phyloP scores from a whole-genome alignment of 2,888 invertebrate genomes.

The Anthoptus insignis region DNA sequence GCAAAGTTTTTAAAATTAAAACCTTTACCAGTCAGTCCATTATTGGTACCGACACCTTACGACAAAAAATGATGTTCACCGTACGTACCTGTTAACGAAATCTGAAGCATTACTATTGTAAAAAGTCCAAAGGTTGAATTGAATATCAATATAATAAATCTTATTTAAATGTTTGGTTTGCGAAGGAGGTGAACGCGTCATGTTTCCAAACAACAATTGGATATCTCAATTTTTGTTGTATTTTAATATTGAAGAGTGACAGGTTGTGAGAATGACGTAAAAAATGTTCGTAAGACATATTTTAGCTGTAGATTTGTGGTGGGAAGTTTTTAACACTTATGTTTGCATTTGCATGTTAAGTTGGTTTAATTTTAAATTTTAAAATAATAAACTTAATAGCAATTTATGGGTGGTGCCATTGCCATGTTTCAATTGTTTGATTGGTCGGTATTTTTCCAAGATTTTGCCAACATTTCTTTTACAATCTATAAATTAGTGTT shows the following conservation, averaged over 20 bases:
- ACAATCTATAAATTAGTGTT: no score
- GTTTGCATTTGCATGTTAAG: no score
- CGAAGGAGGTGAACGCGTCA: conserved; percentile 69
- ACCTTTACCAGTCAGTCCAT: no score
- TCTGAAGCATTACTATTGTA: conserved; percentile 2
- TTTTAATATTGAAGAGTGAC: conserved; percentile 58
- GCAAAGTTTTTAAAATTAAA: no score
- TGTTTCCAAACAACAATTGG: conserved; percentile 80
- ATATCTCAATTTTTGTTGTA: conserved; percentile 72
- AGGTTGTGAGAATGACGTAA: conserved; percentile 44
- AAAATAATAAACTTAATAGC: no score
- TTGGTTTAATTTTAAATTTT: no score
- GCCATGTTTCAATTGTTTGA: no score
- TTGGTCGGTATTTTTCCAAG: no score
- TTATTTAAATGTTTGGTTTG: conserved; percentile 51
- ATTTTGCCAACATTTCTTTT: no score
- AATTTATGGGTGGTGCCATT: no score
- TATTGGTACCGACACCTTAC: background rate
- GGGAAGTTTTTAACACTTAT: background rate
- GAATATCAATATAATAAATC: conserved; percentile 70
- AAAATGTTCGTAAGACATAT: background rate
- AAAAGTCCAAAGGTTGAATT: conserved; percentile 55
- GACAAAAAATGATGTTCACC: conserved; percentile 54
- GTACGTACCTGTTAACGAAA: conserved; percentile 63
- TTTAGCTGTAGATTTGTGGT: no score